phyloP scores from a whole-genome alignment of 2,888 invertebrate species.

The Rhagonycha lutea region DNA sequence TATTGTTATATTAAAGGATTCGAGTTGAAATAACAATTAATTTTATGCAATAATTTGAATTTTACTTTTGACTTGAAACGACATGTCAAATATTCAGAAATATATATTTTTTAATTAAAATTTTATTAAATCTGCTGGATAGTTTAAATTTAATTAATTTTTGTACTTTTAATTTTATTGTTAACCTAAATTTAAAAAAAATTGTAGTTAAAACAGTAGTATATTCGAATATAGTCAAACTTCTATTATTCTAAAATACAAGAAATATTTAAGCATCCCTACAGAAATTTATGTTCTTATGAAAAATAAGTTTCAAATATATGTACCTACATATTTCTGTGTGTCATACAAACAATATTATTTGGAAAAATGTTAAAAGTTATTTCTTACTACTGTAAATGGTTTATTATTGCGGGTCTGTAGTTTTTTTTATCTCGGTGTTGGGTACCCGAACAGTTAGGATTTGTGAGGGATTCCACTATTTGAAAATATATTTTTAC shows the following conservation, averaged over 20 bases:
- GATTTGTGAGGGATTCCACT: too few species aligned
- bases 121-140: not conserved
- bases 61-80: too few species aligned
- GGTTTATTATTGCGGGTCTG: too few species aligned
- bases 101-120: not conserved
- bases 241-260: not conserved
- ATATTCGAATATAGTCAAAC: not conserved
- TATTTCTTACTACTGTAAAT: too few species aligned
- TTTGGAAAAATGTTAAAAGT: too few species aligned
- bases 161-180: not conserved
- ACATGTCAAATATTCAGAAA: too few species aligned
- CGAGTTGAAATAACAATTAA: too few species aligned
- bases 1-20: too few species aligned
- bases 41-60: too few species aligned
- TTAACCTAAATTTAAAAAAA: not conserved
- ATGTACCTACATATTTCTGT: not conserved
- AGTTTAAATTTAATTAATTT: not conserved
- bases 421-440: too few species aligned
- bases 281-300: not conserved
- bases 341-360: not conserved
- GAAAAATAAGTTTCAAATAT: not conserved
- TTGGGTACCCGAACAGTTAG: too few species aligned
- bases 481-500: too few species aligned
- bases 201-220: not conserved
- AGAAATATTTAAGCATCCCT: not conserved